Evolutionary conservation across 2,888 invertebrate species (phyloP), one percentile per base, ranked within the genome.

Genomic region (Pinctada fucata): DNA sequence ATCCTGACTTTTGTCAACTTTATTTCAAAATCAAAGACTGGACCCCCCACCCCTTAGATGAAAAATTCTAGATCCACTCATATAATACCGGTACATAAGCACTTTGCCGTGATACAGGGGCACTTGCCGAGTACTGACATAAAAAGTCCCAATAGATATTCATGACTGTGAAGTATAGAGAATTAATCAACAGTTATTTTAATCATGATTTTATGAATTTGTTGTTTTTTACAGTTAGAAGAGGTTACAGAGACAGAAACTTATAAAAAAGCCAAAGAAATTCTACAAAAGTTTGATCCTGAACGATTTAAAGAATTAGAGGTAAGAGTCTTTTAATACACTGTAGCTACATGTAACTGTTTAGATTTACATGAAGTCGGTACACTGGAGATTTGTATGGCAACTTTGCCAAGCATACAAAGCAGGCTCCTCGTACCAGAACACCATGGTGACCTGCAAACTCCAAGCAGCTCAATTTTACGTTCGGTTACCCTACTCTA

Each of bases 201-300:
- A 31, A 31, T 31, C 31, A 31, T 31, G 31, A 31, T 31, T 31
- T 31, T 31, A 31, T 31, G 31, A 31, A 31, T 31, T 31, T 31
- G 31, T 31, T 31, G 31, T 45, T 63, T 79, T 74, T 79, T 80
- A 31, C 80, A 91, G 92, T 85, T 99, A 78, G 98, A 99, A 90
- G 96, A 97, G 91, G 98, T 99, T 52, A 98, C 97, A 95, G 98
- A 99, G 91, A 99, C 96, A 63, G 99, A 99, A 93, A 99, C 98
- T 0, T 99, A 98, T 92, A 99, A 99, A 83, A 92, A 96, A 88
- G 97, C 97, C 3, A 97, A 96, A 92, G 95, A 96, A 91, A 96
- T 98, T 86, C 93, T 98, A 78, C 96, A 97, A 92, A 96, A 96
- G 91, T 97, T 95, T 93, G 97, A 95, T 80, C 95, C 95, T 47